These are phyloP conservation scores for Hippopotamyrus pictus DNA, from an alignment of 2,797 vertebrate species.

Conservation along the genomic window DNA sequence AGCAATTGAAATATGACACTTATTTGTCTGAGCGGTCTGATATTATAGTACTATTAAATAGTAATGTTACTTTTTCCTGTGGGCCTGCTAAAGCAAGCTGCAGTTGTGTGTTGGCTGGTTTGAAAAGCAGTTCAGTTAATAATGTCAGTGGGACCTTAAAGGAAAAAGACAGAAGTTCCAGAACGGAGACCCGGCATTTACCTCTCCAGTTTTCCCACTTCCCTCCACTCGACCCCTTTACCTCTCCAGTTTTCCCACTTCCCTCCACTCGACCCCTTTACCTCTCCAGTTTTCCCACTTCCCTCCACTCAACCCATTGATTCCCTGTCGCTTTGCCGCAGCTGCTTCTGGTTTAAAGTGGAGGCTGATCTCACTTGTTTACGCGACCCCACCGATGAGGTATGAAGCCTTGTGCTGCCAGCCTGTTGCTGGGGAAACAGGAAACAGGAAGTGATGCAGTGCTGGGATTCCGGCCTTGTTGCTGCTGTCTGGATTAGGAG, in stretches of 20 bases:
- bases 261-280: background rate
- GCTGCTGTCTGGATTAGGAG: background rate
- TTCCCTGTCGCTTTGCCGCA: background rate
- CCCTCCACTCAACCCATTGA: background rate
- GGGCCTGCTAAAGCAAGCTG: background rate
- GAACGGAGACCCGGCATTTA: background rate
- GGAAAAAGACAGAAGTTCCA: background rate
- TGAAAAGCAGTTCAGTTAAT: background rate
- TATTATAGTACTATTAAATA: background rate
- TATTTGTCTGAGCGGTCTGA: background rate
- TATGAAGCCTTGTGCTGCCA: background rate
- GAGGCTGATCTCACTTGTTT: conserved; percentile 4
- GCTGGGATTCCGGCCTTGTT: background rate
- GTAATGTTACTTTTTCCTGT: background rate
- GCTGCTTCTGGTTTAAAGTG: conserved; percentile 12
- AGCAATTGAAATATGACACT: background rate
- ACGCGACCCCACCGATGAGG: background rate
- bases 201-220: too few species aligned
- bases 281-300: background rate
- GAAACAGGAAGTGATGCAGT: background rate
- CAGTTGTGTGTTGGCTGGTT: background rate
- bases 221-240: too few species aligned
- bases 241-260: too few species aligned
- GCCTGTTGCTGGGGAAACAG: background rate
- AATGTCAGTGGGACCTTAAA: background rate